These are phyloP conservation scores for Eumeta japonica DNA, from an alignment of 1,140 invertebrate species.

Conservation along the genomic window DNA sequence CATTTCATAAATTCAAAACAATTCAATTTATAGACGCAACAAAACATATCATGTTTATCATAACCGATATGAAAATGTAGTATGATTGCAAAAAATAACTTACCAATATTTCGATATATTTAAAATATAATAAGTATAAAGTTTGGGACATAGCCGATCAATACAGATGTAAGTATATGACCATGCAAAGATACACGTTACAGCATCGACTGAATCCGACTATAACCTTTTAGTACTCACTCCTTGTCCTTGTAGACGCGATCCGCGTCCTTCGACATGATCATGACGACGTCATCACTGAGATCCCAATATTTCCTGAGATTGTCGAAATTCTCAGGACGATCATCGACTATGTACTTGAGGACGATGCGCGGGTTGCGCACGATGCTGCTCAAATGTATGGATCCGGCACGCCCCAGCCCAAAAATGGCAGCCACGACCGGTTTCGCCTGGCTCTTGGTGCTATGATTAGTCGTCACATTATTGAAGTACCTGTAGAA, in stretches of 20 bases:
- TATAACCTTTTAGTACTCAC: no score
- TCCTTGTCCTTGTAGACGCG: conserved; percentile 58
- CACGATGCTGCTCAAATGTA: conserved; percentile 62
- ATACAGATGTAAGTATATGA: no score
- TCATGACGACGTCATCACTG: conserved; percentile 39
- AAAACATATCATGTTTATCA: no score
- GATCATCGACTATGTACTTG: conserved; percentile 63
- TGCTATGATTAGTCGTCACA: conserved; percentile 13
- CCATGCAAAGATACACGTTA: no score
- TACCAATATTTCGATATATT: no score
- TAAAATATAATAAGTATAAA: no score
- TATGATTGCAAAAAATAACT: no score
- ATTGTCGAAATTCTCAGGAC: conserved; percentile 43
- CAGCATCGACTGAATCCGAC: no score
- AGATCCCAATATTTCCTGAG: conserved; percentile 58
- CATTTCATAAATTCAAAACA: no score
- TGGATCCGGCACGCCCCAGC: conserved; percentile 61
- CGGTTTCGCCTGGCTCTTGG: conserved; percentile 14
- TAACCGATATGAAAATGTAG: no score
- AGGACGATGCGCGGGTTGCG: conserved; percentile 57
- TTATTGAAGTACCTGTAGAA: conserved; percentile 19
- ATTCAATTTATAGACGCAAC: no score
- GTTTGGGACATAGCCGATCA: no score
- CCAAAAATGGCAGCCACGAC: conserved; percentile 60
- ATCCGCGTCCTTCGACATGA: conserved; percentile 55